Evolutionary conservation across 2,113 vertebrate genomes (phyloP), one percentile per base, ranked within the genome.

Genomic region (Cacatua alba): DNA sequence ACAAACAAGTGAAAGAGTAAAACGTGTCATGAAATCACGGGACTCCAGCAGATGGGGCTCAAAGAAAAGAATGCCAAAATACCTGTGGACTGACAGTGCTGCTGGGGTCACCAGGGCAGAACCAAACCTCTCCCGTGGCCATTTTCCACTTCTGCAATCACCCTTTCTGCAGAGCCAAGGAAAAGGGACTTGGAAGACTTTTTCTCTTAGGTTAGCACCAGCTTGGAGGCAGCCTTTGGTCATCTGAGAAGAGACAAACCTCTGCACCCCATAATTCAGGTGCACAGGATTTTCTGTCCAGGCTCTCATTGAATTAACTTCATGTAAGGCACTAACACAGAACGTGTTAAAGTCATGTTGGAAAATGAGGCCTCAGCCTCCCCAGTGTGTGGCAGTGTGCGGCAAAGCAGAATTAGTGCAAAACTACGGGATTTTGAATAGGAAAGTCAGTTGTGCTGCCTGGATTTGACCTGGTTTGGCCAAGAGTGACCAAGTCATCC

Each of bases 21-120:
- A 64, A 75, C 1, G 6, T 51, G n/a, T 46, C 94, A 79, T 1
- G 25, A 46, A 91, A 79, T 86, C 70, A 10, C 5, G 69, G 94
- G 96, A 41, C 88, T 97, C 95, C 96, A 96, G 94, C 96, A 96
- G 96, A 94, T 96, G 94, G 93, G 95, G 95, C 96, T 97, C 92
- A 86, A 97, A 96, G 96, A 48, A 96, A 95, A 44, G 94, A 55
- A 88, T 92, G 94, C 92, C 95, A 86, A 25, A 91, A 52, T 0
- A 69, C 48, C 69, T 78, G 5, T 0, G 4, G 51, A 26, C 46
- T 86, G 82, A 39, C 57, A 10, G 39, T 1, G 83, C 55, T 82
- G 74, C 64, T 24, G 49, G 79, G 74, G 87, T 57, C 76, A 11
- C 12, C 13, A 3, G 85, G 71, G 82, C 75, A 93, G 37, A 33